Conservation (phyloP, 2,113 vertebrate genomes). For the Nannospalax galili region DNA sequence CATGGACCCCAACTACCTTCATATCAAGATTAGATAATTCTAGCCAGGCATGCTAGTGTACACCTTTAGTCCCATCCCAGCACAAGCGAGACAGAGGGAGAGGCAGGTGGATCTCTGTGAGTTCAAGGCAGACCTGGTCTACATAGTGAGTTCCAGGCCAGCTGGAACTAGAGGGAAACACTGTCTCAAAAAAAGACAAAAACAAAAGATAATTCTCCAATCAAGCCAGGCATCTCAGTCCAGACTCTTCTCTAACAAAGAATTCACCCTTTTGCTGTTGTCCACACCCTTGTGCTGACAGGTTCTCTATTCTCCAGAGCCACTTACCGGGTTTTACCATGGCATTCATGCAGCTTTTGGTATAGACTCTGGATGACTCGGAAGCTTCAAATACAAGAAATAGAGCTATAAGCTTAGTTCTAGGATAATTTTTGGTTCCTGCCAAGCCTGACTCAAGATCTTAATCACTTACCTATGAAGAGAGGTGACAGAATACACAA, state of each 20-base stretch:
- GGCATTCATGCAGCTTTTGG: conserved; percentile 90
- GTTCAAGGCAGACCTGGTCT: too few species aligned
- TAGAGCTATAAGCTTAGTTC: conserved; percentile 28
- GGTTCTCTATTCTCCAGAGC: neutral
- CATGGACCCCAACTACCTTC: neutral
- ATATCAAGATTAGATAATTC: neutral
- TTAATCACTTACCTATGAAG: conserved; percentile 87
- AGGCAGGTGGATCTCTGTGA: too few species aligned
- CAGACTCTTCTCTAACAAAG: neutral
- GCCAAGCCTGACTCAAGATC: neutral
- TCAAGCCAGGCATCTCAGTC: neutral
- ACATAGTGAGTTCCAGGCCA: too few species aligned
- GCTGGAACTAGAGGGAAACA: too few species aligned
- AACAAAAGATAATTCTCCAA: neutral
- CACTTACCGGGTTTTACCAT: conserved; percentile 91
- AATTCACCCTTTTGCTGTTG: neutral
- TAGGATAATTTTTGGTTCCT: neutral
- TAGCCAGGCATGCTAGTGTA: neutral
- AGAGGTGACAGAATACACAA: conserved; percentile 92
- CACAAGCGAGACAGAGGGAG: too few species aligned
- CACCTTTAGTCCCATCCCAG: too few species aligned
- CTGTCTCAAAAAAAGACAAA: too few species aligned
- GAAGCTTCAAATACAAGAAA: conserved; percentile 87
- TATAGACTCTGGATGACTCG: conserved; percentile 91
- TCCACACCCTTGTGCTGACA: neutral